Conservation (phyloP, 2,888 invertebrate genomes). For the Venustoraphidia nigricollis region DNA sequence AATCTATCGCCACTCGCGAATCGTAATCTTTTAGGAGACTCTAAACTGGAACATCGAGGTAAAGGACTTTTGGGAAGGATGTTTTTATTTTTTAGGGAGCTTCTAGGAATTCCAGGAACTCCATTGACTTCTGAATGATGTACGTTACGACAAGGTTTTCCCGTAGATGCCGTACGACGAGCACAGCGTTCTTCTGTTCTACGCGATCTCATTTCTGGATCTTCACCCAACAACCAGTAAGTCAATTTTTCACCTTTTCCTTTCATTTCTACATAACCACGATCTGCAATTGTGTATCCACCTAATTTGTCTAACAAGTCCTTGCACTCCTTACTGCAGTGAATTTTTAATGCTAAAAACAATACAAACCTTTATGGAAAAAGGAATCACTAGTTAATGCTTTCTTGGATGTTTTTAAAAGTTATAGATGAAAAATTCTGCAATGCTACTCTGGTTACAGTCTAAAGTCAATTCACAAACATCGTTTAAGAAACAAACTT, state of each 20-base stretch:
- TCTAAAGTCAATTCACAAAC: neutral
- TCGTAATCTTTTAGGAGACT: conserved; percentile 68
- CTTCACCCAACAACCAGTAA: conserved; percentile 71
- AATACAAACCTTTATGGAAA: conserved; percentile 2
- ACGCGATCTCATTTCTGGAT: conserved; percentile 38
- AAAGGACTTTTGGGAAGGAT: conserved; percentile 35
- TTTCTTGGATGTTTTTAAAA: conserved; percentile 1
- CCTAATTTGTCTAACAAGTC: conserved; percentile 51
- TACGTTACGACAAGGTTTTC: conserved; percentile 16
- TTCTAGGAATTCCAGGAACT: conserved; percentile 29
- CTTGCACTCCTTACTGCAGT: conserved; percentile 64
- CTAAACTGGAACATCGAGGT: conserved; percentile 61
- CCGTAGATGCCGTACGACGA: conserved; percentile 28
- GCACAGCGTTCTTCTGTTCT: conserved; percentile 36
- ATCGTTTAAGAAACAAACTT: conserved; percentile 22
- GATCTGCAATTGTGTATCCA: conserved; percentile 59
- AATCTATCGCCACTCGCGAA: conserved; percentile 58
- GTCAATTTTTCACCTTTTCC: conserved; percentile 73
- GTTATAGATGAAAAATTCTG: neutral
- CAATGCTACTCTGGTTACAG: conserved; percentile 1
- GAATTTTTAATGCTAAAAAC: conserved; percentile 56
- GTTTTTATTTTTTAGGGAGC: conserved; percentile 54
- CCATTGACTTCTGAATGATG: conserved; percentile 8
- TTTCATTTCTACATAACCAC: conserved; percentile 66
- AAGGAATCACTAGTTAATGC: neutral